phyloP scores from a whole-genome alignment of 2,113 vertebrate genomes.

The Lepus timidus region DNA sequence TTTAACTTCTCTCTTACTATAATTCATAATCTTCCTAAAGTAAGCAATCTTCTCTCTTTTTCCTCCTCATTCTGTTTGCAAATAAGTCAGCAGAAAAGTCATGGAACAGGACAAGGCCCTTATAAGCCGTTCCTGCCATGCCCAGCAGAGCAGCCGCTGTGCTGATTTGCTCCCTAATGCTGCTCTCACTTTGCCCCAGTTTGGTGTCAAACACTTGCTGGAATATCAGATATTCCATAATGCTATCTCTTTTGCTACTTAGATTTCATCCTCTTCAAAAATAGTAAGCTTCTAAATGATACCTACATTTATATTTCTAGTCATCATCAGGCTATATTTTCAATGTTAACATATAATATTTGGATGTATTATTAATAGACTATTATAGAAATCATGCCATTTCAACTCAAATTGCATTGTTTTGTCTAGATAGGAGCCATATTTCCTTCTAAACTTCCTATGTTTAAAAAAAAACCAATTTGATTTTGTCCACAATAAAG shows the following conservation, averaged over 20 bases:
- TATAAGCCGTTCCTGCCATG: background rate
- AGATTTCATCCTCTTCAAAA: constrained; percentile 26
- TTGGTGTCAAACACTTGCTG: background rate
- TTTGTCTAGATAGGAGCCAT: constrained; percentile 36
- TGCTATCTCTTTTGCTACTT: background rate
- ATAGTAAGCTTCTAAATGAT: constrained; percentile 37
- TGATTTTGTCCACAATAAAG: constrained; percentile 59
- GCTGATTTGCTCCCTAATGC: background rate
- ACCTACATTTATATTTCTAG: constrained; percentile 15
- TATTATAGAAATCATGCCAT: background rate
- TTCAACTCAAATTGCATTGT: background rate
- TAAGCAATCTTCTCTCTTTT: background rate
- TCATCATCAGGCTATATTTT: background rate
- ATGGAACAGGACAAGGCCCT: background rate
- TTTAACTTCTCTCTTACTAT: background rate
- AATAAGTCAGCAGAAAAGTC: background rate
- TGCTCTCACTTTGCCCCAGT: background rate
- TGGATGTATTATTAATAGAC: background rate
- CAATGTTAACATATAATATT: background rate
- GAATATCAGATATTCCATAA: background rate
- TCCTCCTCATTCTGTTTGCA: background rate
- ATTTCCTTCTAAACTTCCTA: constrained; percentile 51
- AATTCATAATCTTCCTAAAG: background rate
- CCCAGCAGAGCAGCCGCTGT: fast-evolving
- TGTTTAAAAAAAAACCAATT: constrained; percentile 65